A percentile compares a stretch with the other conserved stretches of the same genome.
phyloP scores from a whole-genome alignment of 1,140 invertebrate genomes.

The Sycobia sp. region DNA sequence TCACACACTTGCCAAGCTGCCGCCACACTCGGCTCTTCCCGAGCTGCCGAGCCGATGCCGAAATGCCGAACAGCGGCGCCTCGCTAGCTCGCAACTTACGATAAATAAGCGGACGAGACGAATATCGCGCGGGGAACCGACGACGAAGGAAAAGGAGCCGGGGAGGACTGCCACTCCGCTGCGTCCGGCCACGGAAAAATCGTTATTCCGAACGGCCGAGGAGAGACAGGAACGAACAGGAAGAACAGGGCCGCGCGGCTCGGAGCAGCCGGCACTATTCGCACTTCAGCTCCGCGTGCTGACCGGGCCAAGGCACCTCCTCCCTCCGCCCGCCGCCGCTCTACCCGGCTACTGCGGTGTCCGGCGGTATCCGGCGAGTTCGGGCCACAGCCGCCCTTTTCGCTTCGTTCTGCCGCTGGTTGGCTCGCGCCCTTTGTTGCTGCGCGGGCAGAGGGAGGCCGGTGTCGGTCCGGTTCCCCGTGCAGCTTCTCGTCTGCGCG shows the following conservation, averaged over 20 bases:
- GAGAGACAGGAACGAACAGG: background rate
- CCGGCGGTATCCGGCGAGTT: too few species aligned
- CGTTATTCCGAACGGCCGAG: slow-evolving; percentile 31
- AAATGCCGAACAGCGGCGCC: too few species aligned
- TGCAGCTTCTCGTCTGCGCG: too few species aligned
- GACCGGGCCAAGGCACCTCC: slow-evolving; percentile 22
- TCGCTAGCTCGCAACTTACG: too few species aligned
- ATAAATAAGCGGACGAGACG: too few species aligned
- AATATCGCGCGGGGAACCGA: too few species aligned
- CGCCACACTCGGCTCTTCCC: slow-evolving; percentile 2
- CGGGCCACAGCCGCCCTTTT: background rate
- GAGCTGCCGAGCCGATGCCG: slow-evolving; percentile 2
- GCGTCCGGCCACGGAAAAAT: slow-evolving; percentile 24
- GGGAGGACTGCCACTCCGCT: background rate
- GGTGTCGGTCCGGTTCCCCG: too few species aligned
- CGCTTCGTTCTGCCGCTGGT: background rate
- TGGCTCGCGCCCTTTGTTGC: background rate
- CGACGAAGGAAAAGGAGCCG: too few species aligned
- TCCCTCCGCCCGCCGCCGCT: slow-evolving; percentile 18
- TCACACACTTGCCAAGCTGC: too few species aligned
- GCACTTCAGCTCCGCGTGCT: too few species aligned
- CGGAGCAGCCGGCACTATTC: too few species aligned
- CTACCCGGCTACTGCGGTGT: background rate
- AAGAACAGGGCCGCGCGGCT: background rate
- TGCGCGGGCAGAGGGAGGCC: too few species aligned